Conservation (phyloP, 2,113 vertebrate species). For the Irena cyanogastra region DNA sequence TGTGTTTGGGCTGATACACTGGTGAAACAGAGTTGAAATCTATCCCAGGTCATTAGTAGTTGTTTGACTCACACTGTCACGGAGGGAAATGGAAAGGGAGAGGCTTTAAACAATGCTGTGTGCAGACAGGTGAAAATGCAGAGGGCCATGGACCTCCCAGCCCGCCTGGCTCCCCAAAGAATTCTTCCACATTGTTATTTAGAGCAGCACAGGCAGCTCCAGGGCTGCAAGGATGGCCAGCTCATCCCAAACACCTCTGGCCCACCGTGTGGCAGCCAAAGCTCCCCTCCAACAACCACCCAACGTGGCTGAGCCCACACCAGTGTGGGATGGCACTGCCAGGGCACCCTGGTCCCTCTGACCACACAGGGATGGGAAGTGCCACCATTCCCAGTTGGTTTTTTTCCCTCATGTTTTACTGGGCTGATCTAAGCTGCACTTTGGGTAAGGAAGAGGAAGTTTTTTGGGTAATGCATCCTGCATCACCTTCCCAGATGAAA, state of each 20-base stretch:
- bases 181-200: background rate
- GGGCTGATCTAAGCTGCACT: background rate
- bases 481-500: background rate
- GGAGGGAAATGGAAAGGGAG: constrained; percentile 61
- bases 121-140: constrained; percentile 32
- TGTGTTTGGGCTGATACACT: constrained; percentile 63
- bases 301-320: background rate
- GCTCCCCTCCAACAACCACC: too few species aligned
- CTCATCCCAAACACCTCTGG: background rate
- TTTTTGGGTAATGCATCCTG: background rate
- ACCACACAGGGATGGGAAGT: accelerated
- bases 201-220: background rate
- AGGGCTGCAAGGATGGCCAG: background rate
- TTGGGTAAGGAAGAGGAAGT: background rate
- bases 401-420: background rate
- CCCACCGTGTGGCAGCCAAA: too few species aligned
- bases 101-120: constrained; percentile 45
- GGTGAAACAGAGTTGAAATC: constrained; percentile 66
- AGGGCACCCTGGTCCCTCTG: background rate
- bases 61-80: constrained; percentile 63
- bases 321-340: accelerated
- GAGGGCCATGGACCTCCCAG: constrained; percentile 37
- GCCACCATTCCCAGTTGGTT: accelerated
- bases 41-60: constrained; percentile 66
- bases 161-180: background rate